Conservation (phyloP, 2,797 vertebrate species). For the Hippopotamyrus pictus region DNA sequence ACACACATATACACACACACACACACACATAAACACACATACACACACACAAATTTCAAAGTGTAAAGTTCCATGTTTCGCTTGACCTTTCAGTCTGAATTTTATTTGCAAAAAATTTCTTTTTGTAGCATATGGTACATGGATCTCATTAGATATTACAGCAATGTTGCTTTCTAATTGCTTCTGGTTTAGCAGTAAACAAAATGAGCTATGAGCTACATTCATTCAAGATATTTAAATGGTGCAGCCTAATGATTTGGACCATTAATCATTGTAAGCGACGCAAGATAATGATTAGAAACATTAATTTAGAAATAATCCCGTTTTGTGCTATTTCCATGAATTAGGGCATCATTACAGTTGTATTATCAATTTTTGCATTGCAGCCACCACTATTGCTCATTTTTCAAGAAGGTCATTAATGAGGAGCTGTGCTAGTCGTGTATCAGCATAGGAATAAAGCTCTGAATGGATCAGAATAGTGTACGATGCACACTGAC, state of each 20-base stretch:
- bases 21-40: not conserved
- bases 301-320: constrained; percentile 4
- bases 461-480: not conserved
- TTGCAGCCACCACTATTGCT: not conserved
- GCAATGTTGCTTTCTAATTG: not conserved
- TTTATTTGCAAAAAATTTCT: not conserved
- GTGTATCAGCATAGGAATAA: not conserved
- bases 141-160: constrained; percentile 8
- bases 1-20: not conserved
- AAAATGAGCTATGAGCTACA: not conserved
- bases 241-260: not conserved
- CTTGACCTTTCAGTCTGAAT: not conserved
- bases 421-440: not conserved
- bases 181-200: not conserved
- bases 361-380: not conserved
- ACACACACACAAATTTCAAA: not conserved
- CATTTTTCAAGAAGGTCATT: constrained; percentile 5
- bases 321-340: not conserved
- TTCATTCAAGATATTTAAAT: constrained; percentile 4
- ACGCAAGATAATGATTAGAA: constrained; percentile 1
- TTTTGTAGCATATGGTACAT: not conserved
- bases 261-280: constrained; percentile 4
- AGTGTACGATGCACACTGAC: not conserved
- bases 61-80: not conserved
- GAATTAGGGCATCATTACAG: not conserved